Conservation (phyloP, 1,140 invertebrate genomes). For the Papilio glaucus region DNA sequence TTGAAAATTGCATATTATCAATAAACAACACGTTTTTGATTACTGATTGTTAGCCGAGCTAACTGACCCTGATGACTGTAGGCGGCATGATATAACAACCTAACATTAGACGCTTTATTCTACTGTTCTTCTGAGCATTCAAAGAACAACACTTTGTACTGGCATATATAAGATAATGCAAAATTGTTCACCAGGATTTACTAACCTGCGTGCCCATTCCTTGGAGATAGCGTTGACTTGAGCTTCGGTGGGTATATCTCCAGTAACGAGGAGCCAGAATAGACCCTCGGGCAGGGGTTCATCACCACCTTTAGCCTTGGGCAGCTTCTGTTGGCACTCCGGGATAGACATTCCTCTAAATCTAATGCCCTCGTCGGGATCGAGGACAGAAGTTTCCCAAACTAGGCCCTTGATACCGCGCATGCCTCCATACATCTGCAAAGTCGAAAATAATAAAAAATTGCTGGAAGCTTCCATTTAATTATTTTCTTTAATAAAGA, state of each 20-base stretch:
- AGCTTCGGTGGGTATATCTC: slow-evolving; percentile 93
- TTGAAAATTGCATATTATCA: slow-evolving; percentile 3
- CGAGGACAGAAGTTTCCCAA: slow-evolving; percentile 97
- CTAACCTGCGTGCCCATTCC: slow-evolving; percentile 94
- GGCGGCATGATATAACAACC: background rate
- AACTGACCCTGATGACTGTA: background rate
- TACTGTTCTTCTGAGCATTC: no score
- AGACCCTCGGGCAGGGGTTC: slow-evolving; percentile 98
- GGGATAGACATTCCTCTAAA: slow-evolving; percentile 98
- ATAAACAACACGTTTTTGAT: slow-evolving; percentile 1
- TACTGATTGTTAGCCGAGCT: background rate
- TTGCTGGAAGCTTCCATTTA: background rate
- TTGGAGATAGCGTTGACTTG: slow-evolving; percentile 93
- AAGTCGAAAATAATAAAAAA: slow-evolving; percentile 22
- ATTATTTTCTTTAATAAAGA: no score
- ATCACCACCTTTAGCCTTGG: slow-evolving; percentile 92
- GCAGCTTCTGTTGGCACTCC: slow-evolving; percentile 93
- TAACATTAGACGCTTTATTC: background rate
- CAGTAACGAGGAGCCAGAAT: slow-evolving; percentile 97
- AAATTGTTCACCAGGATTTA: background rate
- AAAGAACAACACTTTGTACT: no score
- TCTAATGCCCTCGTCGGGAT: slow-evolving; percentile 97
- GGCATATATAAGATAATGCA: background rate
- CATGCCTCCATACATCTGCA: slow-evolving; percentile 97
- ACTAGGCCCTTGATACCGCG: slow-evolving; percentile 97